phyloP scores from a whole-genome alignment of 1,140 invertebrate genomes.

The Drosophila baimaii region DNA sequence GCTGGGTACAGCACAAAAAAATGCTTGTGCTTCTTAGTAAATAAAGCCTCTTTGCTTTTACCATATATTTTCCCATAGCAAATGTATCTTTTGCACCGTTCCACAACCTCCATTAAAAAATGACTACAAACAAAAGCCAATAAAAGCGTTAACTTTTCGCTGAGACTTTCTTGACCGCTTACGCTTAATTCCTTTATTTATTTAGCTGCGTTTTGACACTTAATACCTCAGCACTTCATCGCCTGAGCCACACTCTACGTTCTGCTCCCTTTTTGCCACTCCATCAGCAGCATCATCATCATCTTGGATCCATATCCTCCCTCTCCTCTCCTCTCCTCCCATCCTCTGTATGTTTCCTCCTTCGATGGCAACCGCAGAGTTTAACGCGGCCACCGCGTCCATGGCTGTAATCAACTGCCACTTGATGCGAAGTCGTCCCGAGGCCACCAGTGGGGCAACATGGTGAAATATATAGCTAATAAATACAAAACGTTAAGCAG shows the following conservation, averaged over 20 bases:
- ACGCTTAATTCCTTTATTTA: constrained; percentile 62
- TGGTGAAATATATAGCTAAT: background rate
- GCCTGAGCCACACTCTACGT: background rate
- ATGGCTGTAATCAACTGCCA: constrained; percentile 67
- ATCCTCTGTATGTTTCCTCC: background rate
- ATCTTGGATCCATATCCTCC: too few species aligned
- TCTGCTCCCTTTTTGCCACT: constrained; percentile 6
- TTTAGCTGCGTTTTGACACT: constrained; percentile 66
- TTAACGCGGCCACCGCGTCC: constrained; percentile 49
- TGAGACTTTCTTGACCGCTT: constrained; percentile 20
- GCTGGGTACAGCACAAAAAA: too few species aligned
- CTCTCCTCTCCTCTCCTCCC: background rate
- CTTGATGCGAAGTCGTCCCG: constrained; percentile 30
- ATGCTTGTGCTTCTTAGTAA: too few species aligned
- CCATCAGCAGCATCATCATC: constrained; percentile 5
- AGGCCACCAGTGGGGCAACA: constrained; percentile 11
- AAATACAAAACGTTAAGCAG: background rate
- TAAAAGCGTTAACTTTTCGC: constrained; percentile 20
- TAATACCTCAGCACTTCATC: constrained; percentile 49
- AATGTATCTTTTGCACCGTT: constrained; percentile 9
- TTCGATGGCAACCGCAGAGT: constrained; percentile 34
- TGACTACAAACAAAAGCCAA: constrained; percentile 15
- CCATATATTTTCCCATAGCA: background rate
- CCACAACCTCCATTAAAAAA: background rate
- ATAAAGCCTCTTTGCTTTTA: too few species aligned